Evolutionary conservation across 1,140 invertebrate species (phyloP), one percentile per base, ranked within the genome.

Genomic region (Dendrolimus kikuchii): DNA sequence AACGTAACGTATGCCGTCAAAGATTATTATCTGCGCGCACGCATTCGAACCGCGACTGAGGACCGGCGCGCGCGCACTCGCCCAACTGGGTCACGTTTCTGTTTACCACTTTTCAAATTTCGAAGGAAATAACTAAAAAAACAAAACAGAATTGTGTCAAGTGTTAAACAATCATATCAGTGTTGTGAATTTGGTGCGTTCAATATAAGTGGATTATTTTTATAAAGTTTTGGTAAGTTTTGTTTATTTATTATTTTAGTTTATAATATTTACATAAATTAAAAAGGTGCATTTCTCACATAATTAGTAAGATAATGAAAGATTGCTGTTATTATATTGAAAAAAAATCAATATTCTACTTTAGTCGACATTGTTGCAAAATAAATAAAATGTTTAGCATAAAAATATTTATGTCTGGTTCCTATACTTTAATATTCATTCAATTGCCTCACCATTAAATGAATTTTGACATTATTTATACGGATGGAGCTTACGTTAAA

Each of bases 41-140:
- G 38, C 51, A 52, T 52, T 52, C 51, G 51, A 38, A 46, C 51
- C 36, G 8, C 43, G 42, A n/a, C 51, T n/a, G 43, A 38, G 55
- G 62, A 66, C 53, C 54, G 60, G 60, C 64, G 75, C 73, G 68
- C 73, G 68, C 65, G 62, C 64, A 48, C 53, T 60, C 63, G 58
- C 47, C 55, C 53, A 68, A 66, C 60, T 66, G 46, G 57, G 70
- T 67, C 68, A 69, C 45, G 50, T 44, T 53, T 57, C 46, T 57
- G 52, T 40, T 49, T 51, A 7, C 48, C 23, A 23, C 23, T 51
- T 39, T 23, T 10, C 10, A 46, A 46, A 36, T 46, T 46, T 8
- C 46, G 23, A 46, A 10, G 6, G 36, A 37, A 46, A 46, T 1
- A 7, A 46, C 1, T 3, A 23, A 3, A 23, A 23, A 23, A 23